phyloP scores from a whole-genome alignment of 2,888 invertebrate species.

The Eristalinus sepulchralis region DNA sequence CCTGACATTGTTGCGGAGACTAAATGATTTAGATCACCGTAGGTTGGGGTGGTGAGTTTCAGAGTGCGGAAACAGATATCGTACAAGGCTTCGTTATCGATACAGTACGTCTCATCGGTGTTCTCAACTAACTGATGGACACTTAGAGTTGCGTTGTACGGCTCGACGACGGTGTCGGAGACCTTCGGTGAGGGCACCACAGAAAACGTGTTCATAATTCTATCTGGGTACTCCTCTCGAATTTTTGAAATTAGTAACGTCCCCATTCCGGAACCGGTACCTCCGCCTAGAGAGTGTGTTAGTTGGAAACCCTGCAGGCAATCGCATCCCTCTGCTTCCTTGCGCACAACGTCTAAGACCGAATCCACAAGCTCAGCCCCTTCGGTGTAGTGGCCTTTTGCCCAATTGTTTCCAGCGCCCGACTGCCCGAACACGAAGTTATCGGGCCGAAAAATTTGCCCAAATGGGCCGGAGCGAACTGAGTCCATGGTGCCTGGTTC shows the following conservation, averaged over 20 bases:
- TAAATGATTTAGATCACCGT: slow-evolving; percentile 95
- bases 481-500: slow-evolving; percentile 99
- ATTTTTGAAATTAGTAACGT: slow-evolving; percentile 93
- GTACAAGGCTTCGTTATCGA: slow-evolving; percentile 95
- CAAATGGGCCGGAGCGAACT: slow-evolving; percentile 96
- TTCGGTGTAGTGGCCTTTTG: slow-evolving; percentile 96
- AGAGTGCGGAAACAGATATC: slow-evolving; percentile 96
- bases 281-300: slow-evolving; percentile 92
- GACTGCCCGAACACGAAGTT: slow-evolving; percentile 96
- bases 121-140: slow-evolving; percentile 94
- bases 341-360: slow-evolving; percentile 90
- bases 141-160: slow-evolving; percentile 94
- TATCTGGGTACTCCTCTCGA: slow-evolving; percentile 92
- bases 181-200: slow-evolving; percentile 93
- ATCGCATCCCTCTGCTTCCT: slow-evolving; percentile 94
- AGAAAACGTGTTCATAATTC: slow-evolving; percentile 94
- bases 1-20: slow-evolving; percentile 94
- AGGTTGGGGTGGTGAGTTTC: slow-evolving; percentile 93
- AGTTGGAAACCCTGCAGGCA: slow-evolving; percentile 93
- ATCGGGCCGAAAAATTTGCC: slow-evolving; percentile 96
- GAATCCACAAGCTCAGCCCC: slow-evolving; percentile 94
- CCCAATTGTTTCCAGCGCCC: slow-evolving; percentile 94
- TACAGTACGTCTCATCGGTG: slow-evolving; percentile 95
- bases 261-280: slow-evolving; percentile 94
- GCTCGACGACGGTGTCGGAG: slow-evolving; percentile 85